phyloP scores from a whole-genome alignment of 2,888 invertebrate species.

The Entomobrya proxima region DNA sequence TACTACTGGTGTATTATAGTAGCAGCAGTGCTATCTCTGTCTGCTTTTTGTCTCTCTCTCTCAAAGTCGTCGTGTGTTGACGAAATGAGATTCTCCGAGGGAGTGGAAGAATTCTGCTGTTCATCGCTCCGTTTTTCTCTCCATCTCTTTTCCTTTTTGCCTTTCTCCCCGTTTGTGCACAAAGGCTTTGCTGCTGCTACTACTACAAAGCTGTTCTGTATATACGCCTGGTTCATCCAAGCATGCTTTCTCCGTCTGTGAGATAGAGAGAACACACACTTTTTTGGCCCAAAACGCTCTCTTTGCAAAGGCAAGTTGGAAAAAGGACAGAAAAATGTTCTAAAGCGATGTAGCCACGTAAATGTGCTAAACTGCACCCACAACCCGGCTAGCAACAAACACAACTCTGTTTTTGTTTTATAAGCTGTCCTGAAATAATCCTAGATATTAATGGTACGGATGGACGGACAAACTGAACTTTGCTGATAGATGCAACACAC shows the following conservation, averaged over 20 bases:
- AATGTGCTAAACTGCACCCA: too few relatives aligned
- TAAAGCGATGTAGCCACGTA: too few relatives aligned
- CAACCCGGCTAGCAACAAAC: too few relatives aligned
- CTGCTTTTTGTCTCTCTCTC: not conserved
- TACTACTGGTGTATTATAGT: not conserved
- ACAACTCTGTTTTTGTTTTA: too few relatives aligned
- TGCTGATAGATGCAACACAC: too few relatives aligned
- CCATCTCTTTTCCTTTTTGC: not conserved
- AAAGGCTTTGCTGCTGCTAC: not conserved
- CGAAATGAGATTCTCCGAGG: slow-evolving; percentile 71
- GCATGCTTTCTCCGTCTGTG: slow-evolving; percentile 2
- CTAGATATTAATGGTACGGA: too few relatives aligned
- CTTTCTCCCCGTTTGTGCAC: not conserved
- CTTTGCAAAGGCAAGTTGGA: too few relatives aligned
- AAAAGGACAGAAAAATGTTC: too few relatives aligned
- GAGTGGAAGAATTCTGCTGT: slow-evolving; percentile 70
- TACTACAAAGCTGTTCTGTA: not conserved
- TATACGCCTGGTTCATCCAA: not conserved
- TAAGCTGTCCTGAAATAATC: too few relatives aligned
- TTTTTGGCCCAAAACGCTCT: not conserved
- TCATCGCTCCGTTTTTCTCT: slow-evolving; percentile 65
- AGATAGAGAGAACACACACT: not conserved
- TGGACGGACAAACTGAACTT: too few relatives aligned
- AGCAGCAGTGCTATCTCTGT: not conserved
- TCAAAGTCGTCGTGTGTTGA: slow-evolving; percentile 17